Base-by-base conservation (phyloP, 2,113 vertebrate genomes). In the Marmota monax region DNA sequence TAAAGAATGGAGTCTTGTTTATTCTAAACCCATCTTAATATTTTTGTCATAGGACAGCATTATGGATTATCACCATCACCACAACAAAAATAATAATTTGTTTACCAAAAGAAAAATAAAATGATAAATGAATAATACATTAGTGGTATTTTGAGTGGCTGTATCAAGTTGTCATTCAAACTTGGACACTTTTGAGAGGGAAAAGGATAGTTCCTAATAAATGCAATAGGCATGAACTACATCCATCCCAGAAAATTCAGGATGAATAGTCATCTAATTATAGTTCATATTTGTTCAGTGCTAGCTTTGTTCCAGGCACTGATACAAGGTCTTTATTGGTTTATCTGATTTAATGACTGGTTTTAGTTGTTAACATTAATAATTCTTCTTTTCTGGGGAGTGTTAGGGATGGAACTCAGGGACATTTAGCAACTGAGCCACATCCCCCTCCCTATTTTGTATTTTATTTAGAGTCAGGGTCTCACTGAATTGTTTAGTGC, bases 71-170 rank as follows among this genome's bases (percentile, higher is more conserved):
- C 17, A 91, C 23, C 61, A 63, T 63, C 61, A 63, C 23, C 23
- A 76, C 4, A 70, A 78, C 39, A 95, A 94, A 39, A 69, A 88
- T 65, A 69, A 17, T 74, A 87, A 58, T 70, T 78, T 94, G 7
- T 90, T 67, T 70, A 69, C 69, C 37, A 61, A 82, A 91, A 72
- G 7, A 67, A 80, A 84, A 84, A 92, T 83, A 51, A 95, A 82
- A 85, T 63, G 0, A 48, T 63, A 63, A n/a, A 83, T 12, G 7
- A 56, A 83, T 90, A 84, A 69, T 73, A 84, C 18, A 67, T 63
- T 70, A 29, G 23, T 88, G 42, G 83, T 45, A 87, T 13, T 84
- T 90, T 65, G 42, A 32, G 39, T 88, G 27, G 61, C 27, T 94
- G 39, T 69, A 53, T 70, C 32, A 73, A 73, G 25, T 82, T 94